phyloP scores from a whole-genome alignment of 2,888 invertebrate genomes.

The Dusona sp. region DNA sequence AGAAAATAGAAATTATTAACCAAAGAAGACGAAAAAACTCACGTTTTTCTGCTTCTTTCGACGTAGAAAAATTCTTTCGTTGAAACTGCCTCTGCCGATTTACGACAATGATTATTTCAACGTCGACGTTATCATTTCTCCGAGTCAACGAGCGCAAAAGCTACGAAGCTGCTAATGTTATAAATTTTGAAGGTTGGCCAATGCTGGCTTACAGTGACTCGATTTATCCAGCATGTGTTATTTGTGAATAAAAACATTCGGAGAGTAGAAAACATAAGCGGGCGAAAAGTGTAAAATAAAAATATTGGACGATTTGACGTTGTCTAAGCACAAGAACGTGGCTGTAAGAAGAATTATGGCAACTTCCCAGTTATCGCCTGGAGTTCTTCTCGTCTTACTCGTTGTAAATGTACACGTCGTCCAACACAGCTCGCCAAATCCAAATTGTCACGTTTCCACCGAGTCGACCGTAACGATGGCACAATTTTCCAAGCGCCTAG shows the following conservation, averaged over 20 bases:
- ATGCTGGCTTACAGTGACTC: background rate
- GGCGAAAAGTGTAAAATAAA: background rate
- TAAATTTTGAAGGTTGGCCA: slow-evolving; percentile 1
- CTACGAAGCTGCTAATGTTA: background rate
- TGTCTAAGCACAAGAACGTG: slow-evolving; percentile 4
- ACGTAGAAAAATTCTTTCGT: background rate
- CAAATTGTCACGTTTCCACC: slow-evolving; percentile 60
- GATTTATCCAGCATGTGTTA: slow-evolving; percentile 2
- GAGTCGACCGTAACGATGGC: slow-evolving; percentile 61
- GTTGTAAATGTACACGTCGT: slow-evolving; percentile 54
- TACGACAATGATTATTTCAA: background rate
- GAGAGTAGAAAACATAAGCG: background rate
- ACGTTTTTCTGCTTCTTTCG: background rate
- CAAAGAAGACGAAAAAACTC: background rate
- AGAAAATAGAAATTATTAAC: background rate
- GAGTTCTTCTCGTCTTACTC: slow-evolving; percentile 35
- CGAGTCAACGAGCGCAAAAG: background rate
- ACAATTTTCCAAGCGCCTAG: slow-evolving; percentile 57
- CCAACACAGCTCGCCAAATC: slow-evolving; percentile 52
- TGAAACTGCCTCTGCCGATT: background rate
- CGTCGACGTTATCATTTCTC: background rate
- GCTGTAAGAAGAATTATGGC: slow-evolving; percentile 43
- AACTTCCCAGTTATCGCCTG: slow-evolving; percentile 55
- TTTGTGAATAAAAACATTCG: background rate
- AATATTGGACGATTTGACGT: slow-evolving; percentile 12